phyloP scores from a whole-genome alignment of 2,113 vertebrate genomes.

The Copsychus sechellarum region DNA sequence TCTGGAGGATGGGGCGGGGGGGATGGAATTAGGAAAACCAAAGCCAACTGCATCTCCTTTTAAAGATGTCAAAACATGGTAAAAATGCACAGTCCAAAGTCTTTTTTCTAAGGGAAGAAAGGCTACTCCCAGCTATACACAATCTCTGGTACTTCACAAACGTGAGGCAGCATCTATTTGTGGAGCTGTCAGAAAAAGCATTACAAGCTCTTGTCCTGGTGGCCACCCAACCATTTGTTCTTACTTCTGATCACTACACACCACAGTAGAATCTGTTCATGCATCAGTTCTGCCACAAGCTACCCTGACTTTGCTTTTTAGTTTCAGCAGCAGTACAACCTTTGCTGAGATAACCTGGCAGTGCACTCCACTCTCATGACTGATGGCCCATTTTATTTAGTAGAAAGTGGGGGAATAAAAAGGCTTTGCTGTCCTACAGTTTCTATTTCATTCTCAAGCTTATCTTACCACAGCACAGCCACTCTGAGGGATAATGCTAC shows the following conservation, averaged over 20 bases:
- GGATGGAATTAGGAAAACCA: not conserved
- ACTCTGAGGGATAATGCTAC: not conserved
- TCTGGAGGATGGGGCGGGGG: fast-evolving
- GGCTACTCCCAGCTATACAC: fast-evolving
- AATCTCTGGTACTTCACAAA: not conserved
- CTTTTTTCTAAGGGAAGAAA: not conserved
- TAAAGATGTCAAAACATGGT: not conserved
- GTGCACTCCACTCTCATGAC: not conserved
- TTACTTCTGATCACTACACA: not conserved
- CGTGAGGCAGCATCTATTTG: not conserved
- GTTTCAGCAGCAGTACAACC: not conserved
- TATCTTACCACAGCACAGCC: not conserved
- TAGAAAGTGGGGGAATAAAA: not conserved
- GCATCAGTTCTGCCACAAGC: not conserved
- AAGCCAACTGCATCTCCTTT: not conserved
- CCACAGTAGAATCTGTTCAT: not conserved
- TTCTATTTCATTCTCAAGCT: constrained; percentile 10
- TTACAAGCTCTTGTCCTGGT: not conserved
- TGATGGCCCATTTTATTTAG: not conserved
- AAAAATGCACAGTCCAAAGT: not conserved
- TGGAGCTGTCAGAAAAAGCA: not conserved
- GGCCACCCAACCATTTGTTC: not conserved
- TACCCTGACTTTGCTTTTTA: not conserved
- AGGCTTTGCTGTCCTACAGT: not conserved
- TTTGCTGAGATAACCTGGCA: not conserved